Percentiles rank a stretch among this genome's conserved stretches.
These are phyloP conservation scores for Meloidogyne exigua DNA, from an alignment of 1,140 invertebrate genomes.

Conservation along the genomic window DNA sequence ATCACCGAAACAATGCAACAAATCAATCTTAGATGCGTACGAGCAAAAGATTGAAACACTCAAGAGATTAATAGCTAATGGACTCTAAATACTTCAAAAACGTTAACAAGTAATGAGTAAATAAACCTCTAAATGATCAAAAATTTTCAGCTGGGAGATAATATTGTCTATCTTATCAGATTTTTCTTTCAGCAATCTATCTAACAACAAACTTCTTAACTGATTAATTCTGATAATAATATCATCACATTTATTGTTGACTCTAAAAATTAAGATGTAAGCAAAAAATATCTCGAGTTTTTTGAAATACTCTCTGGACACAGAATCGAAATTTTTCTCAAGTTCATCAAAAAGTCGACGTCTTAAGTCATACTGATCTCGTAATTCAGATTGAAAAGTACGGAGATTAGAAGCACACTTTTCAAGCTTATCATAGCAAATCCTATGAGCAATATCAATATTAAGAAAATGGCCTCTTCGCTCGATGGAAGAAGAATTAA, in stretches of 20 bases:
- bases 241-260: conserved; percentile 35
- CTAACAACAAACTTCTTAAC: conserved; percentile 31
- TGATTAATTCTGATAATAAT: conserved; percentile 38
- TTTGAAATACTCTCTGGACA: conserved; percentile 17
- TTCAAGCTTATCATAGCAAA: conserved; percentile 58
- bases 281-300: neutral
- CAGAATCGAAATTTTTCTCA: conserved; percentile 36
- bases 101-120: neutral
- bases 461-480: conserved; percentile 49
- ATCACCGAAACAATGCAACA: conserved; percentile 48
- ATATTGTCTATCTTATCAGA: conserved; percentile 37
- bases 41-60: conserved; percentile 60
- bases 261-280: conserved; percentile 16
- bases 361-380: conserved; percentile 53
- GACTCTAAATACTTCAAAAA: conserved; percentile 34
- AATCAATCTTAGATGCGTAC: conserved; percentile 58
- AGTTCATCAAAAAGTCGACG: conserved; percentile 48
- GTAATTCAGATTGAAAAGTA: conserved; percentile 52
- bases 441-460: conserved; percentile 59
- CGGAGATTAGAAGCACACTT: conserved; percentile 48
- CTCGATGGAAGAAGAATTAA: conserved; percentile 49
- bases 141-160: conserved; percentile 36
- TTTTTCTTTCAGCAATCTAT: conserved; percentile 39
- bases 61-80: conserved; percentile 49
- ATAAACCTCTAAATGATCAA: conserved; percentile 26